Evolutionary conservation across 2,113 vertebrate species (phyloP), one percentile per base, ranked within the genome.

Genomic region (Rhynchomys soricoides): DNA sequence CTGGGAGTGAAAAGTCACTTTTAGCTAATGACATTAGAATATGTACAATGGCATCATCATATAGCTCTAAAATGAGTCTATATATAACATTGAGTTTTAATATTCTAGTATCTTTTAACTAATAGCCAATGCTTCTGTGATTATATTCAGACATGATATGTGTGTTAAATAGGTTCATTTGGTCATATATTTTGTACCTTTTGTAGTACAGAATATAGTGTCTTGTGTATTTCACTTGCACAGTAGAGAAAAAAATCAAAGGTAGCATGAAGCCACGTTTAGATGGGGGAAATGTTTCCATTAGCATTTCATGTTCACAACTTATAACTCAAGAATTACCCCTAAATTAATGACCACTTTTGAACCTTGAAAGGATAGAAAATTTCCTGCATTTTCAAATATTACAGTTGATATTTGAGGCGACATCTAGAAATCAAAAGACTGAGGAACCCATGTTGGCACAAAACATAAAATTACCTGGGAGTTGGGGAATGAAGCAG

Each of bases 171-270:
- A 43, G n/a, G 74, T 55, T 73, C 45, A 86, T 75, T 92, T 62
- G 50, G 31, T 22, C 7, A 37, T 55, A 24, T 50, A 26, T 7
- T 52, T 37, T 71, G 37, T 93, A 10, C 50, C 55, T 57, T 22
- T 89, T 86, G 17, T 6, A 83, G 50, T 52, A 83, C 10, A 82
- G 74, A 94, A 81, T 26, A 50, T 31, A 89, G n/a, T 29, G 48
- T 95, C 13, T 40, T 90, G 88, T 2, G 2, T 93, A 59, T 92
- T 96, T 92, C 24, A 34, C 59, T 96, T 64, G 40, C 24, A 62
- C 3, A 77, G 55, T 21, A 74, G 16, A 93, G 24, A 31, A 82
- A 52, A 15, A 77, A 9, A 82, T 96, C 7, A 57, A 70, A 90
- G 7, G 24, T 15, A 64, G 48, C 17, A 40, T 78, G 89, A 95